phyloP scores from a whole-genome alignment of 2,797 vertebrate genomes.

The Halcyon chelicuti region DNA sequence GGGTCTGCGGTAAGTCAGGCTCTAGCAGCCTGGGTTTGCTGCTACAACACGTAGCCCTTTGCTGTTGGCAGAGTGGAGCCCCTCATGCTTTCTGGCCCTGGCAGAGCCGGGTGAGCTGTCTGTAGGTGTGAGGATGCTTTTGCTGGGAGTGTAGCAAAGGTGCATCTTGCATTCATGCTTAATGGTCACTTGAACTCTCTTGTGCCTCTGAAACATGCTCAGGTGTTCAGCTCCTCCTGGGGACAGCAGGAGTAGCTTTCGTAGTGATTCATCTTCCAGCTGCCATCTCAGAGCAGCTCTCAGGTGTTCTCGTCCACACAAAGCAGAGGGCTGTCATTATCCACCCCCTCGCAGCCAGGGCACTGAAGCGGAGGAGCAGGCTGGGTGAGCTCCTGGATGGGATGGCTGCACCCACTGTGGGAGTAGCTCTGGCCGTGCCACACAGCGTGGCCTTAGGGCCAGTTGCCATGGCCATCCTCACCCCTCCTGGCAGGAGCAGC shows the following conservation, averaged over 20 bases:
- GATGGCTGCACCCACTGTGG: background rate
- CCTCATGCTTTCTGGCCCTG: accelerated
- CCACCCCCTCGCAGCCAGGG: background rate
- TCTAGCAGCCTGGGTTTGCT: background rate
- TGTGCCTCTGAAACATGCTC: background rate
- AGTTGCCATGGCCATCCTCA: background rate
- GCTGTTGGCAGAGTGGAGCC: background rate
- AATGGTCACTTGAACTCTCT: background rate
- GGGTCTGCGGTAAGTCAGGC: background rate
- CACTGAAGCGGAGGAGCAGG: background rate
- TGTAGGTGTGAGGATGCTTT: accelerated
- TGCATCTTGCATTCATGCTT: accelerated
- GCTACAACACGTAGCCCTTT: background rate
- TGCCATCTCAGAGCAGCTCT: background rate
- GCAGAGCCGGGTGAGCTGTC: background rate
- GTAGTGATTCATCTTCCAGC: background rate
- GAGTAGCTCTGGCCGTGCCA: background rate
- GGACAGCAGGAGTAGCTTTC: background rate
- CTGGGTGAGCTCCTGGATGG: background rate
- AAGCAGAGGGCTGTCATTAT: conserved; percentile 19
- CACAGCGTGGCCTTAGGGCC: accelerated
- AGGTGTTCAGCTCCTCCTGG: background rate
- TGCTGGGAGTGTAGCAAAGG: accelerated
- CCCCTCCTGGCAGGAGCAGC: background rate
- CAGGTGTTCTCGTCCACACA: background rate